Conservation (phyloP, 1,140 invertebrate species). For the Halictus rubicundus region DNA sequence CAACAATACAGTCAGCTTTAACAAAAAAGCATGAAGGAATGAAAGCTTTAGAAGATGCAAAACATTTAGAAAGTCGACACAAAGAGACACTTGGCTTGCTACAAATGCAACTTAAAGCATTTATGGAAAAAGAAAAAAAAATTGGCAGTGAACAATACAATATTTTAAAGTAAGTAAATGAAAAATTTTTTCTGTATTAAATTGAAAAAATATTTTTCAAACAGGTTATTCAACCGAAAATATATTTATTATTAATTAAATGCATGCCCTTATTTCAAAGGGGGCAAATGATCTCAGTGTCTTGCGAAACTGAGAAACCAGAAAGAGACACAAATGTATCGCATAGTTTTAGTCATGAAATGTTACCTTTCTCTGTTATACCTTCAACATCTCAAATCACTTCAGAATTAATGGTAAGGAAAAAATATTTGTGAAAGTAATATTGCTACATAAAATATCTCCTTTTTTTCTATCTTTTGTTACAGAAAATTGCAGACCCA, state of each 20-base stretch:
- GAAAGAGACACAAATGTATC: conserved; percentile 64
- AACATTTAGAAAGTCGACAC: conserved; percentile 69
- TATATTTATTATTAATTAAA: conserved; percentile 8
- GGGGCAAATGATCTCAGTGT: conserved; percentile 67
- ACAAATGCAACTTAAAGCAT: conserved; percentile 67
- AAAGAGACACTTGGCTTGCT: conserved; percentile 70
- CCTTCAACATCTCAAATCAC: conserved; percentile 42
- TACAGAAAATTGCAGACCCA: conserved; percentile 74
- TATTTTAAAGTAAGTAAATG: conserved; percentile 67
- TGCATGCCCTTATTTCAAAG: conserved; percentile 52
- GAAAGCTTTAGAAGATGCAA: conserved; percentile 71
- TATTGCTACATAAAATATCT: conserved; percentile 15
- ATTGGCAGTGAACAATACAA: conserved; percentile 70
- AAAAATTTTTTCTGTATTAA: conserved; percentile 13
- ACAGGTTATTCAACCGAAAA: not conserved
- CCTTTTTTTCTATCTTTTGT: conserved; percentile 47
- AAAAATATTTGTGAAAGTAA: conserved; percentile 48
- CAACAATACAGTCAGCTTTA: conserved; percentile 65
- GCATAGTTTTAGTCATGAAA: conserved; percentile 37
- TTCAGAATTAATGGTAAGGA: conserved; percentile 67
- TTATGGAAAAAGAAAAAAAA: conserved; percentile 73
- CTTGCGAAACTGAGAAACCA: conserved; percentile 64
- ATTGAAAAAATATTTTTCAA: not conserved
- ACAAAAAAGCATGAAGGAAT: conserved; percentile 74
- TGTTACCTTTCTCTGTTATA: conserved; percentile 33